These are phyloP conservation scores for Porites lobata DNA, from an alignment of 92 coral and sea anemone species.

Conservation along the genomic window DNA sequence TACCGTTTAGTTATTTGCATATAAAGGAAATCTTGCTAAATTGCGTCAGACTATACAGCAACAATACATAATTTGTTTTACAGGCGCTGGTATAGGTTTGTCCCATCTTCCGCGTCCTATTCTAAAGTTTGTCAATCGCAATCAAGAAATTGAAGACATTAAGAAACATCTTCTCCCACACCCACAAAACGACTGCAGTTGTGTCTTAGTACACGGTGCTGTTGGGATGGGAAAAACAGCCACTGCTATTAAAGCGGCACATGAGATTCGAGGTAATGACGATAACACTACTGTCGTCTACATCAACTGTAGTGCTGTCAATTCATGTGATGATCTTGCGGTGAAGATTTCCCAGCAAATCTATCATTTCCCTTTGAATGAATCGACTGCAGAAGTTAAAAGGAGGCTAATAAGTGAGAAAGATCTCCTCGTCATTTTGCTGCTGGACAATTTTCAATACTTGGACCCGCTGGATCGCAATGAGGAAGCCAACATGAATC, in stretches of 20 bases:
- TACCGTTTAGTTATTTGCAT: too few relatives aligned
- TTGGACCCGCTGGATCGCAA: neutral
- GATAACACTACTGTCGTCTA: conserved; percentile 44
- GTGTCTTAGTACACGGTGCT: conserved; percentile 9
- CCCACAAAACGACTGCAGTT: neutral
- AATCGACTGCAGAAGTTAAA: neutral
- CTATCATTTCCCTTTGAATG: neutral
- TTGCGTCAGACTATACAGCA: too few relatives aligned
- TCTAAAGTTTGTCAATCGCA: conserved; percentile 9
- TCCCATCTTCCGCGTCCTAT: neutral
- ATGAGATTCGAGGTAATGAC: conserved; percentile 16
- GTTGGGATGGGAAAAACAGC: conserved; percentile 70
- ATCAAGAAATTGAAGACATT: neutral
- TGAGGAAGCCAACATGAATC: neutral
- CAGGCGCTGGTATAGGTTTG: neutral
- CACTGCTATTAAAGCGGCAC: conserved; percentile 50
- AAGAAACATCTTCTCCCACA: neutral
- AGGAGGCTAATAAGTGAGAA: neutral
- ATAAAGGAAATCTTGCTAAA: too few relatives aligned
- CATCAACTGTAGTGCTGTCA: conserved; percentile 39
- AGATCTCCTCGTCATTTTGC: neutral
- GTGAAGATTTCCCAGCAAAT: conserved; percentile 10
- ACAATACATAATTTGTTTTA: neutral
- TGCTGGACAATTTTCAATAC: conserved; percentile 27
- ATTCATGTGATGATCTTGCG: conserved; percentile 50